phyloP scores from a whole-genome alignment of 2,113 vertebrate species.

The Gulo gulo region DNA sequence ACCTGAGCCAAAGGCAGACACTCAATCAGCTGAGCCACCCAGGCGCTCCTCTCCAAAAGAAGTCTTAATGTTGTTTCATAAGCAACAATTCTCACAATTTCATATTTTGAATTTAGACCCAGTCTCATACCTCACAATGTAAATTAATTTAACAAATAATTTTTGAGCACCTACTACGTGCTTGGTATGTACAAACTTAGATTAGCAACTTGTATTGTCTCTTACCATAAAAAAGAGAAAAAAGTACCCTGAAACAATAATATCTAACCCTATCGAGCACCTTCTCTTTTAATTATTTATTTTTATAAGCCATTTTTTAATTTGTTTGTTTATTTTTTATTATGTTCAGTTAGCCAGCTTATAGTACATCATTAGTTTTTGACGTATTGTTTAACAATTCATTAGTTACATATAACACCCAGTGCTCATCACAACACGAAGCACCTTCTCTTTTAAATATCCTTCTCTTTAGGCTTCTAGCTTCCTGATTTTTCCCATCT shows the following conservation, averaged over 20 bases:
- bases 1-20: no score
- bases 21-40: no score
- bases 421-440: no score
- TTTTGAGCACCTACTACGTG: neutral
- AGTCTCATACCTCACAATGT: neutral
- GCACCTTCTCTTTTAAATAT: neutral
- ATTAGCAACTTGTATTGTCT: neutral
- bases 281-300: neutral
- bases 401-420: neutral
- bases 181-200: neutral
- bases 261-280: neutral
- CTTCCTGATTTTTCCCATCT: neutral
- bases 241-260: neutral
- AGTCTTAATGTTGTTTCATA: neutral
- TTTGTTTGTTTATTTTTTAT: neutral
- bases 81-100: neutral
- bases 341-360: neutral
- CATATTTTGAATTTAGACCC: constrained; percentile 30
- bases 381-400: neutral
- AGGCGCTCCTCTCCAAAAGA: neutral
- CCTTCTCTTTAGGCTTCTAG: neutral
- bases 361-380: neutral
- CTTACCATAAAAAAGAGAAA: neutral
- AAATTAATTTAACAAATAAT: constrained; percentile 18
- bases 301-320: neutral